These are phyloP conservation scores for Carapus acus DNA, from an alignment of 2,797 vertebrate species.

Conservation along the genomic window DNA sequence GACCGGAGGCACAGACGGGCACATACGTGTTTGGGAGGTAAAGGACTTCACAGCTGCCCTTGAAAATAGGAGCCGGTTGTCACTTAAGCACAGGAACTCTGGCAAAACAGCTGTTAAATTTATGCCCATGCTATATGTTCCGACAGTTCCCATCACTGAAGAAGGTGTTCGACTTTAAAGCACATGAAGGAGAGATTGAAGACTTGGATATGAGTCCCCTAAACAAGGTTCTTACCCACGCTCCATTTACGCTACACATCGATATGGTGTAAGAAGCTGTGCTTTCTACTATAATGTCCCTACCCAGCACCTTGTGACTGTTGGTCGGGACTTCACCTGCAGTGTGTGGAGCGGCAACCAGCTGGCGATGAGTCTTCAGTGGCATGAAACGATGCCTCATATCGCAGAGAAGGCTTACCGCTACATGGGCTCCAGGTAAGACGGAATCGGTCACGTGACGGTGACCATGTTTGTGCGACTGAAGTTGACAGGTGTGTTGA, in stretches of 20 bases:
- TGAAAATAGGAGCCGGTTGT: too few relatives aligned
- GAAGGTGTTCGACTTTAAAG: conserved; percentile 84
- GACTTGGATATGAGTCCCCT: conserved; percentile 83
- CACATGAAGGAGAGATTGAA: conserved; percentile 87
- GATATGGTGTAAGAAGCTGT: too few relatives aligned
- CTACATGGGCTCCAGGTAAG: conserved; percentile 88
- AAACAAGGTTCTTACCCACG: conserved; percentile 93
- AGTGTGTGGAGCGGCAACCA: conserved; percentile 88
- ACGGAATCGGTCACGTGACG: too few relatives aligned
- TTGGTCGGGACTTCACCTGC: conserved; percentile 85
- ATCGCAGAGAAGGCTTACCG: conserved; percentile 81
- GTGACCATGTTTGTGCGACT: too few relatives aligned
- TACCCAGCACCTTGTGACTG: conserved; percentile 79
- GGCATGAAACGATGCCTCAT: conserved; percentile 82
- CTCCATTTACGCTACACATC: too few relatives aligned
- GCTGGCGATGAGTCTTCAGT: conserved; percentile 76
- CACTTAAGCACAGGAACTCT: too few relatives aligned
- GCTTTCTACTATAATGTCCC: conserved; percentile 11
- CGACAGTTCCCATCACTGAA: conserved; percentile 86
- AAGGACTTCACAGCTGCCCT: neutral
- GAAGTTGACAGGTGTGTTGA: too few relatives aligned
- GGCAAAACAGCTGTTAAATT: too few relatives aligned
- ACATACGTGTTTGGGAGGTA: conserved; percentile 90
- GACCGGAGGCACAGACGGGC: conserved; percentile 86
- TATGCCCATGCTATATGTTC: too few relatives aligned